Base-by-base conservation (phyloP, 1,140 invertebrate genomes). In the Cataglyphis hispanica region DNA sequence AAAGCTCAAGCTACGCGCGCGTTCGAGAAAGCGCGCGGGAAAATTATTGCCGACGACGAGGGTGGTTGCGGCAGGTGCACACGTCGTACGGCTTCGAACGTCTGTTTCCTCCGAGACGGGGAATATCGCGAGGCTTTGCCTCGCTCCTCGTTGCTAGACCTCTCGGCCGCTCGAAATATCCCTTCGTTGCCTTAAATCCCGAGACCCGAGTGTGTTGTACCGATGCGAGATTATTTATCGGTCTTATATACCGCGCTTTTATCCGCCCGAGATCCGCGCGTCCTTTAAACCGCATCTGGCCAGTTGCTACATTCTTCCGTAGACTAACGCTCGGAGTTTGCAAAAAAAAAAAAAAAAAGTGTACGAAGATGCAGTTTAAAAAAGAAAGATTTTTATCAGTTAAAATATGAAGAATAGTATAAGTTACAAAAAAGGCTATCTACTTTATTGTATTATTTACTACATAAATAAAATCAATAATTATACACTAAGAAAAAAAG, bases 181-280 rank as follows among this genome's bases (percentile, higher is more conserved):
- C 72, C 31, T 43, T 56, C 58, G 72, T 50, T 50, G 19, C 56
- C 50, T 85, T 85, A 78, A 85, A 85, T 86, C 67, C 31, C 77
- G 19, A 43, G 53, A 19, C 16, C 46, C 67, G 56, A n/a, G n/a
- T 64, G 66, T 40, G 27, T 77, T 76, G 27, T 7, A 16, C 37
- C 27, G 66, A 72, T 53, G 19, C 69, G 53, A 72, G 31, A 81
- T 81, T 81, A 81, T 81, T 81, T 72, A 81, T 81, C 78, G 53
- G 10, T 37, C 8, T 8, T 25, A 27, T 72, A n/a, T 37, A 72
- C 60, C 67, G 37, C 66, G 40, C 25, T 81, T 43, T 58, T 72
- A 72, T 81, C 25, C n/a, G 53, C 34, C 58, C 22, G 37, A n/a
- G 22, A 72, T n/a, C 27, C 8, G 50, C 4, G 25, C 34, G 40